A percentile compares a stretch with the other conserved stretches of the same genome.
Evolutionary conservation across 1,140 invertebrate species (phyloP).

Genomic region (Bombus pyrosoma): DNA sequence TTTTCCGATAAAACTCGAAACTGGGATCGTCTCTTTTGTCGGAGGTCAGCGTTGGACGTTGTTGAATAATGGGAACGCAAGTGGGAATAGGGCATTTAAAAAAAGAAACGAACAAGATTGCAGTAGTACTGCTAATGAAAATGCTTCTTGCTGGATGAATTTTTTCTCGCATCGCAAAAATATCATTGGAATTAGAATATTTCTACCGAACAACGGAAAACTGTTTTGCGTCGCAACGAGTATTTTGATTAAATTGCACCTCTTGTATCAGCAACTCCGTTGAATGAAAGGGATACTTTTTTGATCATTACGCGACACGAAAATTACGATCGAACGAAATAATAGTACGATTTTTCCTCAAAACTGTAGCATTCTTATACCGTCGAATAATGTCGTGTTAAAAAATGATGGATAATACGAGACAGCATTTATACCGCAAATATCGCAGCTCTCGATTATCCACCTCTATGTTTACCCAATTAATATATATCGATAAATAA

Average conservation of each 20-base stretch:
- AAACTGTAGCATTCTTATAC: not conserved
- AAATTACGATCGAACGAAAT: not conserved
- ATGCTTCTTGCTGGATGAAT: not conserved
- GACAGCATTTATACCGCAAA: no score
- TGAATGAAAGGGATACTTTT: no score
- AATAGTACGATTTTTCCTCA: not conserved
- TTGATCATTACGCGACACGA: not conserved
- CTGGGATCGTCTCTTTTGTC: constrained; percentile 26
- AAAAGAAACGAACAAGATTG: not conserved
- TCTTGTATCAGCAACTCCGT: no score
- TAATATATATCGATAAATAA: no score
- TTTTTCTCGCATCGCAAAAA: no score
- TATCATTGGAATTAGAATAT: no score
- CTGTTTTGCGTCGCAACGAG: no score
- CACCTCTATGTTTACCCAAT: no score
- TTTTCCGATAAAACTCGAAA: not conserved
- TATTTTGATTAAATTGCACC: no score
- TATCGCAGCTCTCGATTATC: no score
- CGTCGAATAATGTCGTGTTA: not conserved
- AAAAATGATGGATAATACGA: not conserved
- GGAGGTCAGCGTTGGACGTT: not conserved
- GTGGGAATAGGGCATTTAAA: not conserved
- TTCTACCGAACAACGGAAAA: not conserved
- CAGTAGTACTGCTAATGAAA: not conserved
- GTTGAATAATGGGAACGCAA: not conserved